A percentile compares a stretch with the other conserved stretches of the same genome.
Evolutionary conservation across 1,140 invertebrate genomes (phyloP).

Genomic region (Metaphire vulgaris): DNA sequence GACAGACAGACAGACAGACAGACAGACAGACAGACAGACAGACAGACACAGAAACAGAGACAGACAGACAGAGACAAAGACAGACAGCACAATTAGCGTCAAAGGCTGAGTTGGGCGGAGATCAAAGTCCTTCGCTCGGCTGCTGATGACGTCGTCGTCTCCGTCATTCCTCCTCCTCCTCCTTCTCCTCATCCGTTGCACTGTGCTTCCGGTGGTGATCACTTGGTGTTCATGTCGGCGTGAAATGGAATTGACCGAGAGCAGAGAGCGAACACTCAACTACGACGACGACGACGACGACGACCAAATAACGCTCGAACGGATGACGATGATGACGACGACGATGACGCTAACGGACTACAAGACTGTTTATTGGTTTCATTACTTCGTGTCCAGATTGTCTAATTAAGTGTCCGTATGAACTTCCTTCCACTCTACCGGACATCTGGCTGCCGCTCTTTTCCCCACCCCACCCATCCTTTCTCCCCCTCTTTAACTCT

Average conservation of each 20-base stretch:
- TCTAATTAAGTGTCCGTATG: background rate
- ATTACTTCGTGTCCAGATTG: background rate
- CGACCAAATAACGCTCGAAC: background rate
- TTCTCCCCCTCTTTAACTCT: background rate
- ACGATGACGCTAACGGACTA: background rate
- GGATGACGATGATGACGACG: background rate
- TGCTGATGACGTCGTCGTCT: background rate
- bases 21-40: conserved; percentile 3
- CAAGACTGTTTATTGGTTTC: background rate
- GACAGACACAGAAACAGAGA: no score
- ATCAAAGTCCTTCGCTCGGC: no score
- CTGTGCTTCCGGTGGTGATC: background rate
- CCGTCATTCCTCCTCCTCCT: background rate
- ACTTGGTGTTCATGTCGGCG: background rate
- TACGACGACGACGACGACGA: background rate
- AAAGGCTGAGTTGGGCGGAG: background rate
- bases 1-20: background rate
- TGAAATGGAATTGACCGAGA: background rate
- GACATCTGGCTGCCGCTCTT: background rate
- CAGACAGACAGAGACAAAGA: no score
- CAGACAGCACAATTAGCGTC: background rate
- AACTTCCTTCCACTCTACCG: background rate
- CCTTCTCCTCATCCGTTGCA: background rate
- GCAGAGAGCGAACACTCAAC: background rate
- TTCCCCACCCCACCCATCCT: background rate